Evolutionary conservation across 1,140 invertebrate genomes (phyloP), one percentile per base, ranked within the genome.

Genomic region (Protaetia brevitarsis): DNA sequence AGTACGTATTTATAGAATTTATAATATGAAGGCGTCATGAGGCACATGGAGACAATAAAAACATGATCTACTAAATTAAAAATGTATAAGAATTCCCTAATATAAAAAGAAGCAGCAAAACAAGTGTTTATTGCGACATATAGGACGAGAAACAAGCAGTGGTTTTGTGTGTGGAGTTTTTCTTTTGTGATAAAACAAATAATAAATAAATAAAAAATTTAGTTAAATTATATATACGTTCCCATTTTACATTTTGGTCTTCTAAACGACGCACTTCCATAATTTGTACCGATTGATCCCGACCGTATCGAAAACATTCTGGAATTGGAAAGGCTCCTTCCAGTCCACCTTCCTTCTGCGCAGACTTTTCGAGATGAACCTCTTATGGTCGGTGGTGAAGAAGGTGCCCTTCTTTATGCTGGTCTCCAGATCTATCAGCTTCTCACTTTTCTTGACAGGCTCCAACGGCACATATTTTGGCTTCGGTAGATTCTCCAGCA

Each of bases 341-440:
- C 76, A 78, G 21, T 77, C 71, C 7, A 8, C 11, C 30, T 29
- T 59, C 13, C 57, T 29, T 16, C 26, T 29, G 3, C 16, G 26
- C 11, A 59, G 10, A 10, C n/a, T 13, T 56, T 70, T 76, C 29
- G 34, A 68, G 19, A 78, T 51, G 64, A 69, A 78, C 57, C 75
- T 75, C 63, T 75, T 77, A 56, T 78, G 66, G 68, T 78, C 76
- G 23, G 72, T 69, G 28, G 76, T 73, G 64, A 78, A 78, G 61
- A 78, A 78, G 34, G 72, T 75, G 19, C 76, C 76, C 31, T 68
- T 72, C 68, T 73, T 76, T 30, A 78, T 78, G 30, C 69, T 76
- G 16, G 64, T 66, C 64, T 78, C 76, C 0, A 73, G 57, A 64
- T 78, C 76, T 65, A 68, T 66, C 13, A 78, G 63, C 65, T 74